Percentiles rank a stretch among this genome's conserved stretches.
Conservation (phyloP, 2,888 invertebrate species). For the Platypus cylindrus region DNA sequence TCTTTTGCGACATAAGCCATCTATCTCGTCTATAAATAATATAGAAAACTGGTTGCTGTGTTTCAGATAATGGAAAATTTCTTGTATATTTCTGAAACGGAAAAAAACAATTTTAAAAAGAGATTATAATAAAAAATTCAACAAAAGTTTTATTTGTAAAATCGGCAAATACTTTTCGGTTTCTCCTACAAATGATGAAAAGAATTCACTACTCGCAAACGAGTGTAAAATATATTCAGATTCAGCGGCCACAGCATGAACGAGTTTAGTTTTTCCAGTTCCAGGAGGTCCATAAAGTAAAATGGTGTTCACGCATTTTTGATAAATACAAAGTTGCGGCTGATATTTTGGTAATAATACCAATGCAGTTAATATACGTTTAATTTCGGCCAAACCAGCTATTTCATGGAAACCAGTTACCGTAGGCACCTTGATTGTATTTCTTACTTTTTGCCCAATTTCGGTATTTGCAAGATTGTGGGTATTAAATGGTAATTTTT, state of each 20-base stretch:
- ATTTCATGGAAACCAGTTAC: slow-evolving; percentile 35
- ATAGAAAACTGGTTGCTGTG: slow-evolving; percentile 30
- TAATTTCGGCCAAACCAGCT: slow-evolving; percentile 38
- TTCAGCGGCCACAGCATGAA: slow-evolving; percentile 36
- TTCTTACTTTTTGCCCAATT: too few relatives aligned
- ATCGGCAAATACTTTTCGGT: slow-evolving; percentile 50
- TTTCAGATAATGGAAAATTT: slow-evolving; percentile 26
- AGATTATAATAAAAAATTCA: too few relatives aligned
- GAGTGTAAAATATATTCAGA: slow-evolving; percentile 38
- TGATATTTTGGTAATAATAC: slow-evolving; percentile 40
- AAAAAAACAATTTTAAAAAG: not conserved
- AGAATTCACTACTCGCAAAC: slow-evolving; percentile 40
- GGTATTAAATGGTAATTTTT: too few relatives aligned
- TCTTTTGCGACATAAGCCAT: slow-evolving; percentile 42
- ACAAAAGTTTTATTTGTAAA: too few relatives aligned
- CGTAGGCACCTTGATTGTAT: slow-evolving; percentile 22
- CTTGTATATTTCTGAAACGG: slow-evolving; percentile 23
- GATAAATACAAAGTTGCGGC: slow-evolving; percentile 40
- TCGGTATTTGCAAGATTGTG: too few relatives aligned
- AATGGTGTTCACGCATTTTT: slow-evolving; percentile 38
- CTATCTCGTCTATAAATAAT: slow-evolving; percentile 48
- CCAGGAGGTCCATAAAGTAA: slow-evolving; percentile 42
- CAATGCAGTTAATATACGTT: slow-evolving; percentile 37
- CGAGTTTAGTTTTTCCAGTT: slow-evolving; percentile 37
- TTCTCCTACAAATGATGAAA: slow-evolving; percentile 43